phyloP scores from a whole-genome alignment of 2,797 vertebrate genomes.

The Otolemur crassicaudatus region DNA sequence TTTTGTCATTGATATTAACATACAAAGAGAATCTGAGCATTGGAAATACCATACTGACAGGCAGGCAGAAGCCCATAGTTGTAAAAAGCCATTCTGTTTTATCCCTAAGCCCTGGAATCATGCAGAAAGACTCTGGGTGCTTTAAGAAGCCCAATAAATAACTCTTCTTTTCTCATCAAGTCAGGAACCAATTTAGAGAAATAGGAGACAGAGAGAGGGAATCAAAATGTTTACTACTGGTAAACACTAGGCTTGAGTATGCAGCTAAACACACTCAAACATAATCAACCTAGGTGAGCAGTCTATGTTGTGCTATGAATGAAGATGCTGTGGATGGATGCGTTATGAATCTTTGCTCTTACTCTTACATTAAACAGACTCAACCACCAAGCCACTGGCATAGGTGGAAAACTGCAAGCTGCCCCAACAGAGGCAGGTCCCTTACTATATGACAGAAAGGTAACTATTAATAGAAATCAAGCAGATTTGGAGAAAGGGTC shows the following conservation, averaged over 20 bases:
- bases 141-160: neutral
- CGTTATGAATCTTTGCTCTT: neutral
- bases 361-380: neutral
- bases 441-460: neutral
- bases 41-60: neutral
- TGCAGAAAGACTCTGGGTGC: neutral
- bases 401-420: neutral
- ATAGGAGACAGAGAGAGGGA: neutral
- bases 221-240: neutral
- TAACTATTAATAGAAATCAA: neutral
- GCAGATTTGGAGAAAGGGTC: neutral
- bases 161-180: neutral
- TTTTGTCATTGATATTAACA: neutral
- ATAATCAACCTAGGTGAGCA: neutral
- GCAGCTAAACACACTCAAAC: neutral
- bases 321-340: neutral
- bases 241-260: neutral
- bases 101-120: neutral
- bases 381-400: neutral
- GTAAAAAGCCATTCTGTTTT: neutral
- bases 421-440: neutral
- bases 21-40: neutral
- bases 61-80: neutral
- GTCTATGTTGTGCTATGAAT: neutral
- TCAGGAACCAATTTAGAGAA: conserved; percentile 21